These are phyloP conservation scores for Penaeus chinensis DNA, from an alignment of 1,140 invertebrate genomes.

Conservation along the genomic window DNA sequence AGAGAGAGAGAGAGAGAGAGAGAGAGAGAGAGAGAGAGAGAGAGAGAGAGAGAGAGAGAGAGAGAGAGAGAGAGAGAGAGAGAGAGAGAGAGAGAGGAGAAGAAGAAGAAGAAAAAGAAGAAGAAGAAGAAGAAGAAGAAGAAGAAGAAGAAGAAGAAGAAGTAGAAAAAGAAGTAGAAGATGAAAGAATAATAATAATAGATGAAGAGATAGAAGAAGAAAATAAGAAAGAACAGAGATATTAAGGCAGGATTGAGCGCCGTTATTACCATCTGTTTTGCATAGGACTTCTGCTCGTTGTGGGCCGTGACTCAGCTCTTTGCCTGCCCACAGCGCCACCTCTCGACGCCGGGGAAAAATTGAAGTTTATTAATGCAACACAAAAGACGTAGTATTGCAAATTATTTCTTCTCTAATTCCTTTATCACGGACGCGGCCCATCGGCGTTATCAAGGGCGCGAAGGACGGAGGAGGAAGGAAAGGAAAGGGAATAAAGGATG, in stretches of 20 bases:
- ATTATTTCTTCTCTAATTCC: background rate
- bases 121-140: no score
- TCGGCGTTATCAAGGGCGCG: background rate
- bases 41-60: no score
- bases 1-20: background rate
- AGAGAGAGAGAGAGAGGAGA: no score
- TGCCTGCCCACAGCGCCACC: background rate
- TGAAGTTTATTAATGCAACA: slow-evolving; percentile 29
- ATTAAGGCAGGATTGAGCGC: background rate
- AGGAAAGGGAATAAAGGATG: background rate
- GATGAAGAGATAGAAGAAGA: background rate
- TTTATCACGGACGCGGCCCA: background rate
- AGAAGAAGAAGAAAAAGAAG: no score
- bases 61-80: no score
- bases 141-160: background rate
- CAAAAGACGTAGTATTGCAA: background rate
- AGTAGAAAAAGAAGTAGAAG: background rate
- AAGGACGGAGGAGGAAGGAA: background rate
- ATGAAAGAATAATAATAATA: background rate
- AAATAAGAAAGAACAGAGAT: background rate
- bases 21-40: no score
- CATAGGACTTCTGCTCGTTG: slow-evolving; percentile 30
- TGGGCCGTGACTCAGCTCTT: slow-evolving; percentile 21
- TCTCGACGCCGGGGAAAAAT: background rate
- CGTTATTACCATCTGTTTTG: slow-evolving; percentile 37